Conservation (phyloP, 2,113 vertebrate genomes). For the Bostrychus sinensis region DNA sequence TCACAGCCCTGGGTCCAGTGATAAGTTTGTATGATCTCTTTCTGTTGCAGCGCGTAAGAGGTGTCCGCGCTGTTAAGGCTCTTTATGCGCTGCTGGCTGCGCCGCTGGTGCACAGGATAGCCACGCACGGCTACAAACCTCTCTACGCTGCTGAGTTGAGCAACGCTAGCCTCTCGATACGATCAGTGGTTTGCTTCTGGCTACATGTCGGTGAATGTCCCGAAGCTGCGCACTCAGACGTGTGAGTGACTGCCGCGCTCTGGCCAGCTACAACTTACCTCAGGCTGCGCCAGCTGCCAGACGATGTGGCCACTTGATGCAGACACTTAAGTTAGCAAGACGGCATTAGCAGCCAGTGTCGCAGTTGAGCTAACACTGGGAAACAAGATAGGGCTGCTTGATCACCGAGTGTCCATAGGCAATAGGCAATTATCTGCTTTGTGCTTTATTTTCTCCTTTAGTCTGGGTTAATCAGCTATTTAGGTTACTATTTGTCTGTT, state of each 20-base stretch:
- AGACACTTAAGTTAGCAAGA: conserved; percentile 33
- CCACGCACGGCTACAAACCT: conserved; percentile 33
- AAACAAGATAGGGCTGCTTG: conserved; percentile 40
- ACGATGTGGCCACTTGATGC: conserved; percentile 36
- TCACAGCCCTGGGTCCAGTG: background rate
- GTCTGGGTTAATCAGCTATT: background rate
- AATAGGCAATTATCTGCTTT: background rate
- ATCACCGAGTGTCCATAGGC: conserved; percentile 13
- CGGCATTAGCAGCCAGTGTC: conserved; percentile 49
- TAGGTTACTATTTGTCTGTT: background rate
- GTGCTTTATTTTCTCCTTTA: background rate
- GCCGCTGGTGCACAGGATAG: conserved; percentile 40
- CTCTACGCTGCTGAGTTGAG: conserved; percentile 20
- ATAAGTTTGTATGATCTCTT: conserved; percentile 6
- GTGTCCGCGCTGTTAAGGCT: conserved; percentile 23
- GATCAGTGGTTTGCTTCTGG: background rate
- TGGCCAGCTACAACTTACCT: conserved; percentile 26
- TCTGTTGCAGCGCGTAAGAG: conserved; percentile 14
- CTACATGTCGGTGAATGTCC: background rate
- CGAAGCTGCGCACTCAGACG: background rate
- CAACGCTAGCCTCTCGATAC: conserved; percentile 3
- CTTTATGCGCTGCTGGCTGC: conserved; percentile 35
- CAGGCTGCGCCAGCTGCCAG: conserved; percentile 25
- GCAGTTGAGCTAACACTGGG: conserved; percentile 47
- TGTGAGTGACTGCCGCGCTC: background rate